Evolutionary conservation across 2,113 vertebrate species (phyloP), one percentile per base, ranked within the genome.

Genomic region (Leucosticte australis): DNA sequence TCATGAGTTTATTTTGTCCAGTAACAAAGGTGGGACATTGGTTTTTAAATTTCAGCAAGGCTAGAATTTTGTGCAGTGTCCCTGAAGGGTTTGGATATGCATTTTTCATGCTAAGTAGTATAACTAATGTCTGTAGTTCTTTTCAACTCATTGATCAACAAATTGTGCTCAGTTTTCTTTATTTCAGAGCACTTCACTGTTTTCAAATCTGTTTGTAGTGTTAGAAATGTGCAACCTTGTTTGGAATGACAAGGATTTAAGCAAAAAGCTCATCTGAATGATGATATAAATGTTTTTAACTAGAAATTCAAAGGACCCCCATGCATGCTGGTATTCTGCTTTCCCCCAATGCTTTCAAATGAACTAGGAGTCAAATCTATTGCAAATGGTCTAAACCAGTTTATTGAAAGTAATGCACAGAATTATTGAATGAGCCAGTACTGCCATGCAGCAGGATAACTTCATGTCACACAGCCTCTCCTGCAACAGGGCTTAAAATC

Each of bases 231-330:
- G 15, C 76, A 37, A 15, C 44, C 33, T 85, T 57, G 20, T 92
- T 96, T 96, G 81, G 49, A 62, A 89, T 91, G 50, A 39, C 65
- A 80, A n/a, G 62, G 79, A 62, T 81, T 90, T 85, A 86, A 87
- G 56, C 24, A 42, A 56, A 84, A 87, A 75, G 11, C 31, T 89
- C 6, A 13, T 57, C 3, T 0, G 0, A 70, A 22, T 89, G 55
- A 87, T 57, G 89, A 69, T 77, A 73, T 20, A 87, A 57, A 69
- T 82, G 67, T 74, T 52, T 94, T 95, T 59, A 70, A 50, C 69
- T 90, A 47, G 56, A 42, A 91, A 94, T 92, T 90, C 17, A 75
- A 91, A 81, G 74, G 21, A 70, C 75, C 70, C 11, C 53, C 49
- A 41, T 46, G 21, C 74, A 68, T 96, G 70, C 79, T 92, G 91